These are phyloP conservation scores for Melanotus villosus DNA, from an alignment of 2,888 invertebrate species.

Conservation along the genomic window DNA sequence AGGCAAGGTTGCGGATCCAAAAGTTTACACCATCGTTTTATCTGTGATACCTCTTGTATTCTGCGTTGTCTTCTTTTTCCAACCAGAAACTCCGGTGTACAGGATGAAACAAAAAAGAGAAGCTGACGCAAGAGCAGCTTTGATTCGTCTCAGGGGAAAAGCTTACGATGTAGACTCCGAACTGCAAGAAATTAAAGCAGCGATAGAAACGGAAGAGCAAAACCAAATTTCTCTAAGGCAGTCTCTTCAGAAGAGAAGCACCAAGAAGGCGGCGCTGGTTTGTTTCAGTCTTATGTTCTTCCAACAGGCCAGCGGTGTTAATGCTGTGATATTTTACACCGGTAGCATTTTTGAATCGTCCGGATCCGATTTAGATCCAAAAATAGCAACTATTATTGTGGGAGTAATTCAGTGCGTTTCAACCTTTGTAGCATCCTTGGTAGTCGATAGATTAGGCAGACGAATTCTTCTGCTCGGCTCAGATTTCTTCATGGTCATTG, in stretches of 20 bases:
- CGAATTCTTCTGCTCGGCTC: conserved; percentile 82
- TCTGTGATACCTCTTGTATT: conserved; percentile 79
- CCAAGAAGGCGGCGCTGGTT: conserved; percentile 78
- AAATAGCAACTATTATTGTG: conserved; percentile 81
- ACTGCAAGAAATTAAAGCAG: conserved; percentile 73
- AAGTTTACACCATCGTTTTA: conserved; percentile 77
- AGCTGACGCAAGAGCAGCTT: conserved; percentile 77
- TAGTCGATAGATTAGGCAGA: conserved; percentile 88
- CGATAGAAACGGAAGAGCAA: conserved; percentile 70
- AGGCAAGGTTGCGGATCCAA: conserved; percentile 66
- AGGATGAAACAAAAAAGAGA: conserved; percentile 75
- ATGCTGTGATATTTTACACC: conserved; percentile 87
- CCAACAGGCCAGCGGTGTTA: conserved; percentile 89
- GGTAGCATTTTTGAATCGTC: conserved; percentile 81
- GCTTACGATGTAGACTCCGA: conserved; percentile 82
- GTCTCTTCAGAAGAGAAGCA: conserved; percentile 70
- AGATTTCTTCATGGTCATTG: conserved; percentile 78
- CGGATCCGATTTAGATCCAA: conserved; percentile 72
- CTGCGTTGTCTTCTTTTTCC: conserved; percentile 80
- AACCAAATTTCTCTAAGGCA: conserved; percentile 72
- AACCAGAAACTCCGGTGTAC: conserved; percentile 90
- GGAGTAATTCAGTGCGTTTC: conserved; percentile 85
- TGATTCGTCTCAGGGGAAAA: conserved; percentile 82
- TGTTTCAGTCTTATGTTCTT: conserved; percentile 88
- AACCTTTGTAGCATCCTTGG: conserved; percentile 81